phyloP scores from a whole-genome alignment of 2,113 vertebrate genomes.

The Syrrhaptes paradoxus region DNA sequence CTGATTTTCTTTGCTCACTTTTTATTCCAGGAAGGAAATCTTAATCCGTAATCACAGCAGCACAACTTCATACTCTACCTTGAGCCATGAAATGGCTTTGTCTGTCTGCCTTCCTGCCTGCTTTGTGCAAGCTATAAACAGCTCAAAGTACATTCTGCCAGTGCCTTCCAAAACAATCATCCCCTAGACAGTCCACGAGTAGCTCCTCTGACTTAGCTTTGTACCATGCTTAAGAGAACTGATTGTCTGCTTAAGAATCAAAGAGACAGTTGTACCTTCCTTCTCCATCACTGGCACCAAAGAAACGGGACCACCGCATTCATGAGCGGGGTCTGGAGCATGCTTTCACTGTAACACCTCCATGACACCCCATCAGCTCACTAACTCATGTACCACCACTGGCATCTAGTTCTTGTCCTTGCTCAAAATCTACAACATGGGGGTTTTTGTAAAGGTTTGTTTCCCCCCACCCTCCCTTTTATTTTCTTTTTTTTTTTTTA shows the following conservation, averaged over 20 bases:
- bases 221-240: neutral
- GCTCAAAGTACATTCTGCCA: neutral
- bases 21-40: neutral
- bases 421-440: neutral
- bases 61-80: neutral
- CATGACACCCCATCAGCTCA: neutral
- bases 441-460: neutral
- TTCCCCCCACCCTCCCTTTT: rapidly evolving
- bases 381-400: neutral
- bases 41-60: neutral
- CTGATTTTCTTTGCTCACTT: neutral
- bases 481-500: too few species aligned
- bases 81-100: neutral
- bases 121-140: neutral
- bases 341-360: neutral
- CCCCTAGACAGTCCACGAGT: neutral
- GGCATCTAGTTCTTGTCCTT: neutral
- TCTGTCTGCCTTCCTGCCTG: neutral
- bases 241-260: neutral
- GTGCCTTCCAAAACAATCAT: neutral
- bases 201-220: neutral
- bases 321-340: rapidly evolving
- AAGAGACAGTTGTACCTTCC: neutral
- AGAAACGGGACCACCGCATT: rapidly evolving
- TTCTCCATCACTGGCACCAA: neutral